Conservation (phyloP, 1,140 invertebrate genomes). For the Vanessa tameamea region DNA sequence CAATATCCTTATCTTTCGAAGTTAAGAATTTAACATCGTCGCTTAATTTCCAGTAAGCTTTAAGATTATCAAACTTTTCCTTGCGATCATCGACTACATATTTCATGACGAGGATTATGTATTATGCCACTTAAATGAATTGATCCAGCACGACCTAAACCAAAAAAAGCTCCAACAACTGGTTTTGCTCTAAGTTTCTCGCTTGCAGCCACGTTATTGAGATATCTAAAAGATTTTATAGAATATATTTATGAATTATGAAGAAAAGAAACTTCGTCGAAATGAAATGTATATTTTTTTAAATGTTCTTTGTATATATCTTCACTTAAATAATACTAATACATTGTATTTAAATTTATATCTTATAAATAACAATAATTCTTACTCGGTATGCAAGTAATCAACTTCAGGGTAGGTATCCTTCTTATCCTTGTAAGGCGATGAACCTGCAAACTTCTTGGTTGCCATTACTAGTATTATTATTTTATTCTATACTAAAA, state of each 20-base stretch:
- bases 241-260: too few species aligned
- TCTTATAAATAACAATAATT: conserved; percentile 9
- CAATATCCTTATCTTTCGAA: conserved; percentile 77
- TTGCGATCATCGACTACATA: conserved; percentile 83
- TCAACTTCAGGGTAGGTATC: conserved; percentile 46
- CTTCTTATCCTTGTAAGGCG: conserved; percentile 48
- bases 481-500: conserved; percentile 12
- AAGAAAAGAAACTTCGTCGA: too few species aligned
- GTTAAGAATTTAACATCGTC: conserved; percentile 76
- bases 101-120: conserved; percentile 78
- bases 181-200: conserved; percentile 40
- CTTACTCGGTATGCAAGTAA: conserved; percentile 54
- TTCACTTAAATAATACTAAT: too few species aligned
- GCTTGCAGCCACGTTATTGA: conserved; percentile 44
- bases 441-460: conserved; percentile 54
- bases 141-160: conserved; percentile 82
- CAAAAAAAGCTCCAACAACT: conserved; percentile 81
- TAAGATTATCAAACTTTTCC: conserved; percentile 74
- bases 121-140: conserved; percentile 83
- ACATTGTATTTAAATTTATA: too few species aligned
- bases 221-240: conserved; percentile 31
- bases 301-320: too few species aligned
- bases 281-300: too few species aligned
- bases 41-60: conserved; percentile 78
- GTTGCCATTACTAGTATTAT: conserved; percentile 46